A percentile compares a stretch with the other conserved stretches of the same genome.
Conservation (phyloP, 2,888 invertebrate genomes). For the Lutraria lutraria region DNA sequence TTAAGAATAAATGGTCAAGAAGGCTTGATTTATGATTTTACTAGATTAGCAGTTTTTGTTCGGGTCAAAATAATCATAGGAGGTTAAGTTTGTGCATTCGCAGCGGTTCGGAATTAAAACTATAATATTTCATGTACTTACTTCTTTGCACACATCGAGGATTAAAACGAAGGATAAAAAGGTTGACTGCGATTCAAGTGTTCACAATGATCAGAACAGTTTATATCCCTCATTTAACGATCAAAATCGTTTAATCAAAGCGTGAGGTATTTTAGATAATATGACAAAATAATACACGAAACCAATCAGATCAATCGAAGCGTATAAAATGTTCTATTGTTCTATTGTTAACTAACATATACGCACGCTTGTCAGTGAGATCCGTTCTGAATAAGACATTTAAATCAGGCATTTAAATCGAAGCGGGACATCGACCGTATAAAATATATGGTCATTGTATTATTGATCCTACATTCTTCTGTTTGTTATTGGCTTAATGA, state of each 20-base stretch:
- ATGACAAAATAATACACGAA: background rate
- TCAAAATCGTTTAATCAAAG: background rate
- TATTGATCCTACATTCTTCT: background rate
- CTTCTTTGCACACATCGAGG: background rate
- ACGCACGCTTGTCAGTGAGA: background rate
- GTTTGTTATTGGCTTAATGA: background rate
- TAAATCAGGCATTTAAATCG: slow-evolving; percentile 19
- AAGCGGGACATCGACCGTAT: background rate
- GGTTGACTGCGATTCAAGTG: slow-evolving; percentile 15
- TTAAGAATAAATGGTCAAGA: background rate
- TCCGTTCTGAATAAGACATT: background rate
- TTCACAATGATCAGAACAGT: slow-evolving; percentile 7
- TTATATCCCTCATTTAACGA: background rate
- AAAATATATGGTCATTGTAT: slow-evolving; percentile 5
- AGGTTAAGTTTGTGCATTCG: background rate
- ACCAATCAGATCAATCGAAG: background rate
- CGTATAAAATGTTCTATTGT: background rate
- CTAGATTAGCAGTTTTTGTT: background rate
- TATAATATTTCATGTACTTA: slow-evolving; percentile 3
- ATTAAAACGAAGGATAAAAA: slow-evolving; percentile 26
- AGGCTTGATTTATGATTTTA: background rate
- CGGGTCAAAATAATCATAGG: background rate
- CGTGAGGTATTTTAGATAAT: background rate
- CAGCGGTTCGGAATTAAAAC: background rate
- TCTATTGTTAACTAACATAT: background rate